Conservation (phyloP, 2,888 invertebrate genomes). For the Tupiocoris notatus region DNA sequence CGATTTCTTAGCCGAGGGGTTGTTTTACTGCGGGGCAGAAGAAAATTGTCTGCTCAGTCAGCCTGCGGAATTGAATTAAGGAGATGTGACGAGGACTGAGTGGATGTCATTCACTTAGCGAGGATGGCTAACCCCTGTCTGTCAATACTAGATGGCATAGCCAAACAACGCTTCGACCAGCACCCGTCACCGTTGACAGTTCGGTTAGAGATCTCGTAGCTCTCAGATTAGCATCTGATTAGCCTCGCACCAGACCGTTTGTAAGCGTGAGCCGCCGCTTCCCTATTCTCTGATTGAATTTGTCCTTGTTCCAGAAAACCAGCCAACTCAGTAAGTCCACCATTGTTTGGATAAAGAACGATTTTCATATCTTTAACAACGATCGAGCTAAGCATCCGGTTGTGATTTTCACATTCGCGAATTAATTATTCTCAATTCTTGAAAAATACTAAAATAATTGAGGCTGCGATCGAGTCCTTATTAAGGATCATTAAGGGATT, state of each 20-base stretch:
- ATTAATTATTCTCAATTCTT: too few species aligned
- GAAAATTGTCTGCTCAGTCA: background rate
- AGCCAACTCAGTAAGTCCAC: too few species aligned
- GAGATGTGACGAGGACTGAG: background rate
- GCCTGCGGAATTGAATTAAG: background rate
- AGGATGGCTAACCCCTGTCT: background rate
- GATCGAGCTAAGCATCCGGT: too few species aligned
- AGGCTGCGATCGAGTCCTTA: too few species aligned
- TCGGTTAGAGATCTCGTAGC: background rate
- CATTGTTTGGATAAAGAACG: too few species aligned
- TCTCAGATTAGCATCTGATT: background rate
- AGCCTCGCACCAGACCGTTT: background rate
- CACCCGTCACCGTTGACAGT: background rate
- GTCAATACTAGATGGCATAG: background rate
- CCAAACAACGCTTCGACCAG: background rate
- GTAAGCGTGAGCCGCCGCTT: background rate
- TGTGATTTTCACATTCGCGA: too few species aligned
- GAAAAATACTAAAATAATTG: too few species aligned
- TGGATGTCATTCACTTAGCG: background rate
- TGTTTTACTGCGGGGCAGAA: background rate
- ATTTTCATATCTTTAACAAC: too few species aligned
- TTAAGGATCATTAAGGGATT: too few species aligned
- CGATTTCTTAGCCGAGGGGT: background rate
- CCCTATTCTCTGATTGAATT: too few species aligned
- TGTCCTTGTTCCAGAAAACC: too few species aligned